Evolutionary conservation across 2,888 invertebrate genomes (phyloP), one percentile per base, ranked within the genome.

Genomic region (Tineola bisselliella): DNA sequence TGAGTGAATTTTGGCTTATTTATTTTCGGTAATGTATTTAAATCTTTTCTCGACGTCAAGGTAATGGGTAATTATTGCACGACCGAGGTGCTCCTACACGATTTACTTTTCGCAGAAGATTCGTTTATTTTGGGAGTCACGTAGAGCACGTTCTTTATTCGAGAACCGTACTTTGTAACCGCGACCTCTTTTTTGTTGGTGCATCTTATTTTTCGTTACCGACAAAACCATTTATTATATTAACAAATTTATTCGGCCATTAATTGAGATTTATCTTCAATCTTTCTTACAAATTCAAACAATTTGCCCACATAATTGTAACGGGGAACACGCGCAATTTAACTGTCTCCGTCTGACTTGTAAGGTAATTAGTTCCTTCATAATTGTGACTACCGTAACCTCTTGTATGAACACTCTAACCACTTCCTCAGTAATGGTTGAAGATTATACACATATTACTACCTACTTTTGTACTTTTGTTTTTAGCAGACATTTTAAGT

Each of bases 1-100:
- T 88, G 62, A 87, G 86, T 82, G 10, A 38, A 25, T 25, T 25
- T 25, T n/a, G n/a, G n/a, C n/a, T n/a, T n/a, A n/a, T n/a, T n/a
- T n/a, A n/a, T n/a, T n/a, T n/a, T n/a, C n/a, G n/a, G n/a, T n/a
- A n/a, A n/a, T n/a, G n/a, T n/a, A n/a, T n/a, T n/a, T n/a, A n/a
- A n/a, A n/a, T n/a, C n/a, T n/a, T n/a, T n/a, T 25, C 25, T 25
- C 2, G 25, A 25, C 6, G 25, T 25, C 4, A 25, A 25, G 25
- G 25, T 25, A 25, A 25, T 4, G 2, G 2, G 2, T 25, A 25
- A 25, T 25, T n/a, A n/a, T n/a, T n/a, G n/a, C n/a, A n/a, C n/a
- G n/a, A n/a, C 6, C 4, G 25, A 4, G 2, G 25, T 25, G 10
- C 38, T 38, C 2, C 38, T 38, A 38, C 38, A 38, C 38, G 38